Evolutionary conservation across 1,140 invertebrate genomes (phyloP), one percentile per base, ranked within the genome.

Genomic region (Pygmarrhopalites habei): DNA sequence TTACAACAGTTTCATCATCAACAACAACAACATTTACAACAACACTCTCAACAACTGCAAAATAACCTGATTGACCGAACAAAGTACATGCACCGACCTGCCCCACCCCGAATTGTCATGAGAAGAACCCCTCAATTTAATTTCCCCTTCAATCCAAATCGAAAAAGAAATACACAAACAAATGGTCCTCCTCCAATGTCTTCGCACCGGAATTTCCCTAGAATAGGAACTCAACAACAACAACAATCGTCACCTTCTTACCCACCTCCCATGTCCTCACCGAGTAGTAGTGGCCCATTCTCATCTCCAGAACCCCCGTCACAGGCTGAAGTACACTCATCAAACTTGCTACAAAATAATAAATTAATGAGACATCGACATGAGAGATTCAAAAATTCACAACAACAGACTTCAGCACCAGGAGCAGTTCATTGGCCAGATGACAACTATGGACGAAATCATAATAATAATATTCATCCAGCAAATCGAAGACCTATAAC

Each of bases 51-150:
- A 35, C 30, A 28, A 57, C 30, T 52, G 1, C 56, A 53, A 29
- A 60, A 60, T 44, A 39, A 26, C n/a, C 26, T 58, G 1, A 64
- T 69, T 32, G 67, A 69, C 47, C 4, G 68, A 3, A 25, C 58
- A 29, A 69, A 69, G 43, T 69, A 66, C 51, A 19, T 64, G 55
- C 26, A 44, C 4, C 19, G 68, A 51, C 68, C 64, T 14, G 62
- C 62, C 17, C 60, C 64, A 35, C 65, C 65, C 2, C 68, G 62
- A 10, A 70, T 70, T 57, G 41, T 70, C 2, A 70, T 70, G 68
- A 51, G 62, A 52, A 35, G 41, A 32, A 62, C 67, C 1, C 39
- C 43, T 21, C 63, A 58, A 57, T 46, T 57, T 23, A 32, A 23
- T n/a, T 26, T 64, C 19, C 62, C 62, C 3, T 58, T 39, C 15